These are phyloP conservation scores for Hemicrepidius hirtus DNA, from an alignment of 2,888 invertebrate genomes.

Conservation along the genomic window DNA sequence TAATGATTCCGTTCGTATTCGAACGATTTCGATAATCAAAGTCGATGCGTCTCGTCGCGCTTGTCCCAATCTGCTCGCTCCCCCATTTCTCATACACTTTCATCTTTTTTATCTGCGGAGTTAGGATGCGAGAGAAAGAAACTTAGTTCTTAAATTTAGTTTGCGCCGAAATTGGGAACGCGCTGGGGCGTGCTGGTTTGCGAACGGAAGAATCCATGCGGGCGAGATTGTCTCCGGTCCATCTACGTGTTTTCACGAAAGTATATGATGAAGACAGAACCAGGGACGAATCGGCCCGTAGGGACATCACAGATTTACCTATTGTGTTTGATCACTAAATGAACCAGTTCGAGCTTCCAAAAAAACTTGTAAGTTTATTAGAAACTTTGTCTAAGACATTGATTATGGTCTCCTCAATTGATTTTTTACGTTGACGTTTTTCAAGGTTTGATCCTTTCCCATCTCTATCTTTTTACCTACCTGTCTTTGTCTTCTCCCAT, in stretches of 20 bases:
- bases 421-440: too few species aligned
- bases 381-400: too few species aligned
- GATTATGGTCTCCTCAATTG: too few species aligned
- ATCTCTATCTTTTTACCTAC: too few species aligned
- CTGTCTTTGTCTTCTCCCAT: too few species aligned
- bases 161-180: constrained; percentile 68
- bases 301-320: too few species aligned
- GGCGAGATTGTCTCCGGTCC: constrained; percentile 65
- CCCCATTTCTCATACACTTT: constrained; percentile 60
- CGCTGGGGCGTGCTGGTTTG: constrained; percentile 64
- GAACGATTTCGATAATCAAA: constrained; percentile 65
- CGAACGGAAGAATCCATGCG: constrained; percentile 65
- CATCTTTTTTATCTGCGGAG: constrained; percentile 61
- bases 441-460: too few species aligned
- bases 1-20: constrained; percentile 62
- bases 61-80: constrained; percentile 55
- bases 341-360: too few species aligned
- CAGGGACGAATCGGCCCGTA: too few species aligned
- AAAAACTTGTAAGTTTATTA: too few species aligned
- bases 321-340: too few species aligned
- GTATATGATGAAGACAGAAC: constrained; percentile 5
- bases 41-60: constrained; percentile 58
- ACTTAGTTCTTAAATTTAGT: constrained; percentile 70
- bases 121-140: constrained; percentile 60
- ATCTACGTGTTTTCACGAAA: constrained; percentile 54